Evolutionary conservation across 1,140 invertebrate species (phyloP), one percentile per base, ranked within the genome.

Genomic region (Drosophila parvula): DNA sequence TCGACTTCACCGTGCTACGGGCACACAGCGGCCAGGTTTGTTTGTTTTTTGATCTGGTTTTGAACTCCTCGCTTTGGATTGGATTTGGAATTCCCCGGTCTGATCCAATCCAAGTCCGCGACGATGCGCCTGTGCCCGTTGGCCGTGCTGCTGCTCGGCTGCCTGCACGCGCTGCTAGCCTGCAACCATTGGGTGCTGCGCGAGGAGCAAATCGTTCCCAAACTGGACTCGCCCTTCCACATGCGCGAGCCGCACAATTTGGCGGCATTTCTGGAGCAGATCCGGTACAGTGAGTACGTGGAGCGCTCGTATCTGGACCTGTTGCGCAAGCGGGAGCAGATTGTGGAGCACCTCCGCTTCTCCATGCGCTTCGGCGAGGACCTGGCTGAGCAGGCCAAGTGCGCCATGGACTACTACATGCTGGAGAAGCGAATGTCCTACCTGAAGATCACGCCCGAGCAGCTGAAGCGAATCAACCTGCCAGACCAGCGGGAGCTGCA

Each of bases 201-300:
- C 38, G 90, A 92, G 55, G 86, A 88, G 36, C 81, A 79, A 28
- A 91, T 91, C 36, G 73, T 83, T 8, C 78, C 79, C 32, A 90
- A 96, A 94, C 69, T 94, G 44, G 94, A 97, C 85, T 96, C 96
- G 6, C 94, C 96, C 3, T 97, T 96, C 93, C 94, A 96, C 92
- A 93, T 98, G 92, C 94, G 94, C 40, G 93, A 95, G 57, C 96
- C 96, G 0, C 95, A 97, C 90, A 96, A 98, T 92, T 92, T 98
- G 28, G 92, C 97, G 47, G 95, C 95, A 1, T 95, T 98, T 90
- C 92, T 97, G 79, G 95, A 97, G 34, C 97, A 98, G 93, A 97
- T 97, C 44, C 79, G 75, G n/a, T 84, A 91, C 63, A 91, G 84
- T 55, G 88, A 92, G 40, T 84, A 82, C 30, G 86, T 92, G 36